Base-by-base conservation (phyloP, 2,797 vertebrate genomes). In the Hydrocynus forskahlii region DNA sequence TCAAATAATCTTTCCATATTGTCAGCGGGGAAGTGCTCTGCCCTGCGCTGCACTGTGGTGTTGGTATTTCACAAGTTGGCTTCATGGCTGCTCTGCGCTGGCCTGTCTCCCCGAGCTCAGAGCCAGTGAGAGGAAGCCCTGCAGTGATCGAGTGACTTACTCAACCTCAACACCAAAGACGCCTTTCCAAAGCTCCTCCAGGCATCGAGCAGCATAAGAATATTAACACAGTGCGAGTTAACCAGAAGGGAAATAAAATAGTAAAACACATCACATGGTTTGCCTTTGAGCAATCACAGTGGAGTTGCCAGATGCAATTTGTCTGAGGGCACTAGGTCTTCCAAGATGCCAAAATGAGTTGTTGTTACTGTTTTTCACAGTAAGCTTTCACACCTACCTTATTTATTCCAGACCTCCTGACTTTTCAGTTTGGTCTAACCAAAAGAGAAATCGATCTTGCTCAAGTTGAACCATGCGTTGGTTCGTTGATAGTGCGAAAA, bases 131-230 rank as follows among this genome's bases (percentile, higher is more conserved):
- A 64, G 12, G 25, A 7, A 76, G 75, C 16, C 70, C 70, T 55
- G 70, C 23, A 63, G 23, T 54, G 45, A 21, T 6, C 17, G 0
- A 66, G 55, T 21, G 48, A 29, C 57, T 72, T 69, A 0, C 1
- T 72, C 48, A 64, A 14, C 48, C 59, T 35, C 29, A 57, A 43
- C 48, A 35, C 5, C 17, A 57, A 19, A 52, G 68, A 68, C 19
- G 48, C 35, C 70, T 57, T 55, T 38, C 35, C 19, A 48, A 73
- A 38, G 35, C 48, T 64, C 29, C 69, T 73, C 59, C 48, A 45
- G 62, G 62, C 60, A 43, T 57, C 60, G 43, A 45, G 50, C 70
- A 43, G 21, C n/a, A 54, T 72, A 72, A 62, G n/a, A 23, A 13
- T 63, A 64, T 40, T 9, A 63, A 54, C 13, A 40, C 25, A 54